Conservation (phyloP, 2,888 invertebrate species). For the Drosophila affinis region DNA sequence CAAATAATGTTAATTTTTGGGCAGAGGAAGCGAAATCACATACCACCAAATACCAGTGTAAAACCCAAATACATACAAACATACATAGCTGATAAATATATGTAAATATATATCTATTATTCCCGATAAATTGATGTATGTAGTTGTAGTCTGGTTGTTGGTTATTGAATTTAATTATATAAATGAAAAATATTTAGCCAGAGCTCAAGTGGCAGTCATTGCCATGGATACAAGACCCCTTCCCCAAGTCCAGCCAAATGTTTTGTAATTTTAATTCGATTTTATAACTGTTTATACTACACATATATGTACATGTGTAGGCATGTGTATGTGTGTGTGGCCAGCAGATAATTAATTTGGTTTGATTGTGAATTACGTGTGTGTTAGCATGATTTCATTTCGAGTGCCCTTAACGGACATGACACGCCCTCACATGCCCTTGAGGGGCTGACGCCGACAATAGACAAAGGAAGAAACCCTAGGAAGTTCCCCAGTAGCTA, state of each 20-base stretch:
- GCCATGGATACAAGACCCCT: constrained; percentile 15
- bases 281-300: constrained; percentile 41
- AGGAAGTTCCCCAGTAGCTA: background rate
- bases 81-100: constrained; percentile 18
- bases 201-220: constrained; percentile 13
- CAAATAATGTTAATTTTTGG: constrained; percentile 21
- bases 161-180: constrained; percentile 63
- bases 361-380: constrained; percentile 48
- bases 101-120: background rate
- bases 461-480: background rate
- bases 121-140: background rate
- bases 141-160: constrained; percentile 11
- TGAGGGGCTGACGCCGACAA: background rate
- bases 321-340: background rate
- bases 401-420: constrained; percentile 22
- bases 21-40: constrained; percentile 52
- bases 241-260: constrained; percentile 25
- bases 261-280: constrained; percentile 53
- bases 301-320: background rate
- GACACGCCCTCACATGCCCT: background rate
- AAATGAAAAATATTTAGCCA: constrained; percentile 49
- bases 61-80: constrained; percentile 34
- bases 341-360: constrained; percentile 57
- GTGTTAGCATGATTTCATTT: constrained; percentile 37
- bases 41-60: constrained; percentile 16